Percentiles rank a stretch among this genome's conserved stretches.
Evolutionary conservation across 2,797 vertebrate species (phyloP).

Genomic region (Alcedo atthis): DNA sequence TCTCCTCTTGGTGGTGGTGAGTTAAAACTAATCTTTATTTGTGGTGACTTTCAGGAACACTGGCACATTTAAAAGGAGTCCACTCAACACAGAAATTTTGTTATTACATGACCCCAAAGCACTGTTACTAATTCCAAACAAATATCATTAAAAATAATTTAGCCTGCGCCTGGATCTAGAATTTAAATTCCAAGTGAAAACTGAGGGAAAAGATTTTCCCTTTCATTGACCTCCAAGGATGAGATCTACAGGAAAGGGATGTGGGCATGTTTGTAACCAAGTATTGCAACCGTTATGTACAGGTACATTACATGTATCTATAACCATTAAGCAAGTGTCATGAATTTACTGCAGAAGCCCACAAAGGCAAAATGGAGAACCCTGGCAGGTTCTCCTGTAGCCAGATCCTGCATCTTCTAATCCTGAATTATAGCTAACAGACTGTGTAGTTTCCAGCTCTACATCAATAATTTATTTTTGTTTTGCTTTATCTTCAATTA

Average conservation of each 20-base stretch:
- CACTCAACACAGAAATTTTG: neutral
- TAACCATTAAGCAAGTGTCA: neutral
- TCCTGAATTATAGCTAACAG: neutral
- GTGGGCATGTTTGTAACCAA: fast-evolving
- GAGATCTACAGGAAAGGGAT: neutral
- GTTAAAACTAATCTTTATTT: neutral
- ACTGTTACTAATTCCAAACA: neutral
- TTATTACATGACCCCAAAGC: neutral
- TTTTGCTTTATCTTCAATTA: neutral
- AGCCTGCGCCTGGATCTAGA: neutral
- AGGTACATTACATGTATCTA: too few relatives aligned
- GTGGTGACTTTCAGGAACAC: neutral
- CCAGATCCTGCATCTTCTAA: neutral
- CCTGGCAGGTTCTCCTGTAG: neutral
- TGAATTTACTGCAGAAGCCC: neutral
- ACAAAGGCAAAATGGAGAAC: neutral
- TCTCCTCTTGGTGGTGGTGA: neutral
- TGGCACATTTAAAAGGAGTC: neutral
- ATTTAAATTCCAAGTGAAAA: neutral
- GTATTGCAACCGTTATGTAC: neutral
- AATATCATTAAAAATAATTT: neutral
- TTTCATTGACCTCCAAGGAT: neutral
- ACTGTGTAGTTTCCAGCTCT: neutral
- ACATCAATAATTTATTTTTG: neutral
- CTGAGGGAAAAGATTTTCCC: neutral